These are phyloP conservation scores for Aporophyla nigra DNA, from an alignment of 2,888 invertebrate species.

Conservation along the genomic window DNA sequence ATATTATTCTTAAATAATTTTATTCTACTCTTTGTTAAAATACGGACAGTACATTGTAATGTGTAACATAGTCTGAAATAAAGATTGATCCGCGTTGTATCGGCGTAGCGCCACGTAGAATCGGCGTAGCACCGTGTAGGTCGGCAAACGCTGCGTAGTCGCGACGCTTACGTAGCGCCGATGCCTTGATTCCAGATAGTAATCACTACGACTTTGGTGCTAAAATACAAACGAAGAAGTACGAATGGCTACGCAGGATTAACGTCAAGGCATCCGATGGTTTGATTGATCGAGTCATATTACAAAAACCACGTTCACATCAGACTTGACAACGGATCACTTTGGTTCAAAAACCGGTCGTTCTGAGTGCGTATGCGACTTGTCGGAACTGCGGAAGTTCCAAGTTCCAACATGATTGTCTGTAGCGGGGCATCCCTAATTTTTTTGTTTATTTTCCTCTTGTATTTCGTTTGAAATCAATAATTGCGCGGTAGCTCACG, in stretches of 20 bases:
- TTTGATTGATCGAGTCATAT: background rate
- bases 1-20: too few relatives aligned
- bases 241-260: background rate
- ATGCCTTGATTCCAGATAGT: background rate
- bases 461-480: constrained; percentile 42
- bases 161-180: background rate
- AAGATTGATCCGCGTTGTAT: background rate
- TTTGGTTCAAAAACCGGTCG: constrained; percentile 11
- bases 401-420: background rate
- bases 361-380: constrained; percentile 5
- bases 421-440: constrained; percentile 22
- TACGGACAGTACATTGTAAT: too few relatives aligned
- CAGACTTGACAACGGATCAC: background rate
- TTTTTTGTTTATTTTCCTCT: constrained; percentile 44
- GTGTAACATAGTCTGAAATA: too few relatives aligned
- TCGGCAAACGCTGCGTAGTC: background rate
- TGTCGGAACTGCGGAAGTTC: constrained; percentile 29
- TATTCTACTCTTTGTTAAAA: too few relatives aligned
- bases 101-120: background rate
- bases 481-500: constrained; percentile 34
- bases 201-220: background rate
- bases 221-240: background rate
- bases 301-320: background rate
- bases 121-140: background rate
- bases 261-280: background rate